phyloP scores from a whole-genome alignment of 1,140 invertebrate species.

The Trachymyrmex cornetzi region DNA sequence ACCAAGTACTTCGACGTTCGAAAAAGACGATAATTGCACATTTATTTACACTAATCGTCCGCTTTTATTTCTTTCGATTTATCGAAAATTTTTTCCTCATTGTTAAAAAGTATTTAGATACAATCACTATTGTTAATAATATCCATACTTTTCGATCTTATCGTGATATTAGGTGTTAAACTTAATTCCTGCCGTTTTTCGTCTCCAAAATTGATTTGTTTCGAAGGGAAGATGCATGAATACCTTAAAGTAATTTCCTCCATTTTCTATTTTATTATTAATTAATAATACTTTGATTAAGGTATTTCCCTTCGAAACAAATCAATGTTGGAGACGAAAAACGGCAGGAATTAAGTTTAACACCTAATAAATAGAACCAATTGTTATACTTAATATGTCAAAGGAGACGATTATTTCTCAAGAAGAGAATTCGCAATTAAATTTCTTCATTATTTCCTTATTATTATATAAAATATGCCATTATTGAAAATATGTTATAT shows the following conservation, averaged over 20 bases:
- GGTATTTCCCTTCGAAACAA: too few relatives aligned
- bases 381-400: background rate
- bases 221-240: too few relatives aligned
- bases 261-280: too few relatives aligned
- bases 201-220: too few relatives aligned
- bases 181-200: too few relatives aligned
- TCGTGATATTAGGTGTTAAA: too few relatives aligned
- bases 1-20: background rate
- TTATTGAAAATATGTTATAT: background rate
- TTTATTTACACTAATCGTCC: background rate
- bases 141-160: constrained; percentile 1
- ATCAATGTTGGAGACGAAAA: too few relatives aligned
- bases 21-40: background rate
- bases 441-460: too few relatives aligned
- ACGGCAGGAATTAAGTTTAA: too few relatives aligned
- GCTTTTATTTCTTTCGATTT: background rate
- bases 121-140: too few relatives aligned
- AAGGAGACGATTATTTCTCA: background rate
- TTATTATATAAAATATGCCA: background rate
- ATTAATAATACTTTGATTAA: too few relatives aligned
- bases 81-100: background rate
- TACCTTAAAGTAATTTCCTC: too few relatives aligned
- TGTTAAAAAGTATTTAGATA: background rate
- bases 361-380: background rate
- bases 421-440: background rate